Conservation (phyloP, 2,888 invertebrate genomes). For the Tiphia femorata region DNA sequence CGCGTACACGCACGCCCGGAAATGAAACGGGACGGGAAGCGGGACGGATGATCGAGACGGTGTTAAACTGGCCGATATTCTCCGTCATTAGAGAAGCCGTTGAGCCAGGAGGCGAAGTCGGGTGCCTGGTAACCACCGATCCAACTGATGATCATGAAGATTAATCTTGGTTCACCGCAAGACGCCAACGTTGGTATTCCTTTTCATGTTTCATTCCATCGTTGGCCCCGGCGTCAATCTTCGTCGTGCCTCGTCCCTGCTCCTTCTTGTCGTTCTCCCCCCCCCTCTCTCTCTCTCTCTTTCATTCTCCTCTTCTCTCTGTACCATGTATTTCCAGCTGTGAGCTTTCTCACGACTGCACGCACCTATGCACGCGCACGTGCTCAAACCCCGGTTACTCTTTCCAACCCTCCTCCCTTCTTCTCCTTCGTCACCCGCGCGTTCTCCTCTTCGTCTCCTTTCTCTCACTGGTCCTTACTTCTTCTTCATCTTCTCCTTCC, state of each 20-base stretch:
- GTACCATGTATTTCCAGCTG: too few species aligned
- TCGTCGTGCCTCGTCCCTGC: background rate
- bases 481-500: constrained; percentile 9
- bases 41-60: background rate
- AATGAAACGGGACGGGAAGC: background rate
- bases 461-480: background rate
- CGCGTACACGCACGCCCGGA: background rate
- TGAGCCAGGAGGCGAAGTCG: constrained; percentile 22
- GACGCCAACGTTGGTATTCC: constrained; percentile 24
- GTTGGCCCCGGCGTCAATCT: background rate
- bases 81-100: constrained; percentile 15
- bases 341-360: too few species aligned
- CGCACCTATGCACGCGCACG: too few species aligned
- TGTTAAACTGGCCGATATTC: constrained; percentile 20
- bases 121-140: constrained; percentile 26
- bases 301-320: background rate
- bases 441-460: background rate
- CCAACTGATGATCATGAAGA: constrained; percentile 39
- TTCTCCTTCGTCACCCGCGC: constrained; percentile 5
- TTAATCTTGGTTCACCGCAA: constrained; percentile 39
- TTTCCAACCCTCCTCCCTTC: constrained; percentile 11
- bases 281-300: background rate
- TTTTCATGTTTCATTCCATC: constrained; percentile 35
- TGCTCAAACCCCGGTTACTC: too few species aligned
- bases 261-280: background rate